A percentile compares a stretch with the other conserved stretches of the same genome.
Conservation (phyloP, 1,140 invertebrate genomes). For the Caenorhabditis tropicalis region DNA sequence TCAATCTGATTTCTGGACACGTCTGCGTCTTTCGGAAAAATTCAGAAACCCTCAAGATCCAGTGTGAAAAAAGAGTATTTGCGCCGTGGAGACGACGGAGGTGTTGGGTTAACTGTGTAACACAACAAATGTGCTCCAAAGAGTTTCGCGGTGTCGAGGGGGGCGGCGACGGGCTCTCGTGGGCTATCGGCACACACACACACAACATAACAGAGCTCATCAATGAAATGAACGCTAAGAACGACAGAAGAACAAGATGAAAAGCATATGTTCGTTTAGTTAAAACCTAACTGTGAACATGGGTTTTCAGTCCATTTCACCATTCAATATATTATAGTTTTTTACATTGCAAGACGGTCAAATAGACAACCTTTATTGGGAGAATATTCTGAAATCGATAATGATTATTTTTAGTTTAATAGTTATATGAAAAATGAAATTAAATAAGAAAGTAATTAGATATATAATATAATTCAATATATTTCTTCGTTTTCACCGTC, state of each 20-base stretch:
- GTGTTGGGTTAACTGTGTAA: constrained; percentile 42
- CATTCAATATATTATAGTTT: no score
- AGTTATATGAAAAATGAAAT: no score
- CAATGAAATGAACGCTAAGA: constrained; percentile 36
- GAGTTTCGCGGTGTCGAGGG: constrained; percentile 35
- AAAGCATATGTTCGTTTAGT: neutral
- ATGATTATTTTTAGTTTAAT: no score
- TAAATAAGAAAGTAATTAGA: no score
- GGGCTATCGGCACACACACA: constrained; percentile 25
- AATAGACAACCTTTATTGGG: no score
- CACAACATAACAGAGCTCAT: neutral
- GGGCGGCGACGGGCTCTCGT: constrained; percentile 25
- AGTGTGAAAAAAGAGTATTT: neutral
- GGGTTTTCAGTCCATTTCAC: no score
- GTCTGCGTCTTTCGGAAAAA: constrained; percentile 27
- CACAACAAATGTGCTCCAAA: constrained; percentile 36
- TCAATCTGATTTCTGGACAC: constrained; percentile 41
- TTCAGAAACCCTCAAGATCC: neutral
- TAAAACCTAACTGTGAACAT: neutral
- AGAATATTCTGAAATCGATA: no score
- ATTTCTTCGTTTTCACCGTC: neutral
- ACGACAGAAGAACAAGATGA: neutral
- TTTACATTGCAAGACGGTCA: no score
- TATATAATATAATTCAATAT: no score
- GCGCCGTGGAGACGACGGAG: constrained; percentile 31